Base-by-base conservation (phyloP, 1,140 invertebrate genomes). In the Bactericera cockerelli region DNA sequence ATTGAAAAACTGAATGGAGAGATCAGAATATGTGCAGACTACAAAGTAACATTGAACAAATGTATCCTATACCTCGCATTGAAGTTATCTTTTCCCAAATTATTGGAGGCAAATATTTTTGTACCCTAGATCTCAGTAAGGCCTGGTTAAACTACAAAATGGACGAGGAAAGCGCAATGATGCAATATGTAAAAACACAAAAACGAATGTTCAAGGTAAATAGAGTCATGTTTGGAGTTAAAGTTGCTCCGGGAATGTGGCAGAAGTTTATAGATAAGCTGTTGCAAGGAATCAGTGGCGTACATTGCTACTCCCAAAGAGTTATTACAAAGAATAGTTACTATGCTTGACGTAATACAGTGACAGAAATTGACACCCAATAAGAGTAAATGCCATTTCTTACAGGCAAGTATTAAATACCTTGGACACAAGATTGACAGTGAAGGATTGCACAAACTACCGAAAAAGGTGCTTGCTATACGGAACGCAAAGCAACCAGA, bases 161-260 rank as follows among this genome's bases (percentile, higher is more conserved):
- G 1, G 60, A 64, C 56, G 61, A 64, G 16, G 56, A 56, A 25
- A 42, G 39, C 54, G 21, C 19, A 28, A 36, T 59, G 42, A 56
- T 64, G 11, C 73, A 61, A 67, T 66, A 64, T 24, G 67, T 65
- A 42, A 63, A 64, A 21, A 70, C 66, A n/a, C 68, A 68, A 61
- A 53, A 63, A 61, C 69, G 70, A 13, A 75, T 68, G 55, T 55
- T 77, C 11, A n/a, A n/a, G n/a, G n/a, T n/a, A n/a, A n/a, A n/a
- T n/a, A n/a, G n/a, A n/a, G n/a, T n/a, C n/a, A n/a, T 69, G 67
- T 53, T 53, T 8, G 60, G 70, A 69, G 2, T 61, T 73, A 22
- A 26, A 60, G 36, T 62, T 63, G 10, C 65, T 66, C 14, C 69
- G 67, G 13, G 69, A 67, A 70, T 57, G 36, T 61, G 42, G 64